Percentiles rank a stretch among this genome's conserved stretches.
Conservation (phyloP, 2,797 vertebrate species). For the Chloroceryle amazona region DNA sequence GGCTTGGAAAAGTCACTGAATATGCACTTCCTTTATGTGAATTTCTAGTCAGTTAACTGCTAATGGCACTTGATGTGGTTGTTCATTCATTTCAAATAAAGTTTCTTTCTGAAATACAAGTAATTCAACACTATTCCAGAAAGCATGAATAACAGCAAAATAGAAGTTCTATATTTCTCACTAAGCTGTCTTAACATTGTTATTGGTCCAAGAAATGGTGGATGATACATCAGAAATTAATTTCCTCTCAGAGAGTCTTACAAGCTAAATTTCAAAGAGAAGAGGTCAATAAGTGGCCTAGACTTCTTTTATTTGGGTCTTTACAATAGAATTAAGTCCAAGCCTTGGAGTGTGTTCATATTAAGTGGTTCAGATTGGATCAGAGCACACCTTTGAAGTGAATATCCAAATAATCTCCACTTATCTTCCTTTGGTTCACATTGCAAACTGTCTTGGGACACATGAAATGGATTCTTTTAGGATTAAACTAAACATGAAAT, state of each 20-base stretch:
- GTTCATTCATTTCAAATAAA: slow-evolving; percentile 8
- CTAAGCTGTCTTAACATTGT: not conserved
- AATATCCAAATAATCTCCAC: not conserved
- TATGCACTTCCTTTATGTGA: not conserved
- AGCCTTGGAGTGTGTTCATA: not conserved
- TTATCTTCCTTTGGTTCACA: not conserved
- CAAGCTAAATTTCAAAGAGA: not conserved
- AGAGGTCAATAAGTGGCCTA: not conserved
- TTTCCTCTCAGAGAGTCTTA: not conserved
- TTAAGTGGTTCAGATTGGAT: not conserved
- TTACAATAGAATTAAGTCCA: not conserved
- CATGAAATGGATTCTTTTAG: not conserved
- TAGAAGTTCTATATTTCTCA: not conserved
- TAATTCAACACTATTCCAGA: not conserved
- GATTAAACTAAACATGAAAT: not conserved
- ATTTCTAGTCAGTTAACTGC: slow-evolving; percentile 26
- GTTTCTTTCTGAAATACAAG: not conserved
- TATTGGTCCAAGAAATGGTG: not conserved
- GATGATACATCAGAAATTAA: not conserved
- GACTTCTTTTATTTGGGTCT: not conserved
- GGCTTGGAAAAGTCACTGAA: slow-evolving; percentile 3
- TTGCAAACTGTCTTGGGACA: not conserved
- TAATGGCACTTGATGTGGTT: not conserved
- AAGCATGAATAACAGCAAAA: not conserved
- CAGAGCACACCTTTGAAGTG: not conserved